A percentile compares a stretch with the other conserved stretches of the same genome.
phyloP scores from a whole-genome alignment of 1,140 invertebrate genomes.

The Popillia japonica region DNA sequence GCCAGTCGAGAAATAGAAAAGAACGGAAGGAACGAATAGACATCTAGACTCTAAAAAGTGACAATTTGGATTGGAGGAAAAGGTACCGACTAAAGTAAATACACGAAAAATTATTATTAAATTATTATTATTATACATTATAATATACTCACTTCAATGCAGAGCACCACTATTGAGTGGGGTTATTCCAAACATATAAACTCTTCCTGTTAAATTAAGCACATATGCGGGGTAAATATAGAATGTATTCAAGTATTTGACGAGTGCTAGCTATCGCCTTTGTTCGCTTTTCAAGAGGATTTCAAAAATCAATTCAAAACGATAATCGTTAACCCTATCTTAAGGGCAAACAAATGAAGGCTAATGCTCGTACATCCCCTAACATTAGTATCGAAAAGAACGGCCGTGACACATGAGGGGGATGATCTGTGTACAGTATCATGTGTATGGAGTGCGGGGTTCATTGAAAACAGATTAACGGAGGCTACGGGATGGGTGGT shows the following conservation, averaged over 20 bases:
- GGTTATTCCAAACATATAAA: no score
- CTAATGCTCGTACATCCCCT: slow-evolving; percentile 39
- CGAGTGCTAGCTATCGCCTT: background rate
- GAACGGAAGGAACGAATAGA: background rate
- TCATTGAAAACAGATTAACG: slow-evolving; percentile 62
- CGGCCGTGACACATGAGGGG: slow-evolving; percentile 34
- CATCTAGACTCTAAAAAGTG: background rate
- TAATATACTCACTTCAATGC: no score
- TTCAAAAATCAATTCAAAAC: slow-evolving; percentile 33
- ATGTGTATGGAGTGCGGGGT: slow-evolving; percentile 50
- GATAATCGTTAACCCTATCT: slow-evolving; percentile 37
- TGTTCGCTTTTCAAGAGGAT: slow-evolving; percentile 24
- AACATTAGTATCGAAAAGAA: slow-evolving; percentile 41
- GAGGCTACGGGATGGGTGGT: slow-evolving; percentile 57
- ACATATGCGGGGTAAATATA: slow-evolving; percentile 28
- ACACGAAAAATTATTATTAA: no score
- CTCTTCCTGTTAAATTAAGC: slow-evolving; percentile 14
- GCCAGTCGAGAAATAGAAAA: background rate
- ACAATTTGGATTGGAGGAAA: background rate
- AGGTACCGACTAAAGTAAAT: no score
- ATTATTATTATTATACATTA: no score
- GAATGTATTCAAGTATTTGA: slow-evolving; percentile 16
- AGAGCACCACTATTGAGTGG: no score
- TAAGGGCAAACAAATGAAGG: slow-evolving; percentile 38
- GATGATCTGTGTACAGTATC: slow-evolving; percentile 48